These are phyloP conservation scores for Zoanthus solanderi DNA, from an alignment of 92 coral and sea anemone genomes.

Conservation along the genomic window DNA sequence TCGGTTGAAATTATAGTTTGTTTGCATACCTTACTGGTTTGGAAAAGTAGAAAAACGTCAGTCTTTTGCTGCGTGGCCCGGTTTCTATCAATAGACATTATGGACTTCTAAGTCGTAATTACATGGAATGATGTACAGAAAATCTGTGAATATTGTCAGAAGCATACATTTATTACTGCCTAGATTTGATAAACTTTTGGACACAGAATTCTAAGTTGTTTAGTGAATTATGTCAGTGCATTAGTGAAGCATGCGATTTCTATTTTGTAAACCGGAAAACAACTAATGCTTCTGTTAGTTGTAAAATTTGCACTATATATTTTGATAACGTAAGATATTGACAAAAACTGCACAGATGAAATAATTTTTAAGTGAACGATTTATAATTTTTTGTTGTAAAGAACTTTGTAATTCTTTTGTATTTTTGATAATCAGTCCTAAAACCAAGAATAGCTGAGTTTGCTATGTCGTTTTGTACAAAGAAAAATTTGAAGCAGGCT, in stretches of 20 bases:
- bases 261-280: conserved; percentile 3
- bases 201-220: background rate
- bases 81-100: background rate
- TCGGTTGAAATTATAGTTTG: background rate
- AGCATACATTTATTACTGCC: background rate
- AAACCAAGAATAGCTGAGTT: background rate
- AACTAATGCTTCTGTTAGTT: background rate
- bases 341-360: background rate
- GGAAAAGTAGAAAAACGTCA: background rate
- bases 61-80: background rate
- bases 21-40: background rate
- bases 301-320: conserved; percentile 19
- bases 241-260: background rate
- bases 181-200: background rate
- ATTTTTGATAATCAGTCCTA: background rate
- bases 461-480: background rate
- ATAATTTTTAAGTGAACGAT: background rate
- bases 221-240: background rate
- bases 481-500: background rate
- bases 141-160: conserved; percentile 9
- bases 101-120: background rate
- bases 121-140: conserved; percentile 30
- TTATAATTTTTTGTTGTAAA: background rate
- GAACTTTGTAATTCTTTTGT: background rate
- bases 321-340: conserved; percentile 27